Evolutionary conservation across 2,113 vertebrate species (phyloP).

Genomic region (Anser brachyrhynchus): DNA sequence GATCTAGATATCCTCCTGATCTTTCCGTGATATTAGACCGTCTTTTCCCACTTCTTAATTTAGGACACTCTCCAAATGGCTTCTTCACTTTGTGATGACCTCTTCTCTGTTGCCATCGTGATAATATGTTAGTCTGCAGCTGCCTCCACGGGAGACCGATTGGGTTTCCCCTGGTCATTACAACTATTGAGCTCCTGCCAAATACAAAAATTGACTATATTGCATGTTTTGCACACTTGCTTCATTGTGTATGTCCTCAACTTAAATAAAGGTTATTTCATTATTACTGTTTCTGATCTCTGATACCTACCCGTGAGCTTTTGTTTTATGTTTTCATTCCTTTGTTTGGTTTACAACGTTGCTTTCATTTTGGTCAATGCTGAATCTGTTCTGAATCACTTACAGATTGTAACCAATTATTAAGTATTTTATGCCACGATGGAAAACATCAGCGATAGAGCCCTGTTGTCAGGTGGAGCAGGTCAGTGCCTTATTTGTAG

Average conservation of each 20-base stretch:
- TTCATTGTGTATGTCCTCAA: neutral
- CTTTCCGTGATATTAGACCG: slow-evolving; percentile 1
- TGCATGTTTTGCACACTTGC: neutral
- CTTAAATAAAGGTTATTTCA: neutral
- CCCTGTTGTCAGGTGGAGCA: neutral
- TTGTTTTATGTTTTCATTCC: rapidly evolving
- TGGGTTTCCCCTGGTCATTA: neutral
- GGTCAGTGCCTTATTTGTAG: neutral
- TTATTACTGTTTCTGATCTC: neutral
- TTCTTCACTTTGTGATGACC: slow-evolving; percentile 6
- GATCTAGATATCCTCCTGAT: slow-evolving; percentile 31
- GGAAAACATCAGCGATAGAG: neutral
- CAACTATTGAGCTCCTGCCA: slow-evolving; percentile 11
- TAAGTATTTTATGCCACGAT: neutral
- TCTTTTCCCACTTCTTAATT: slow-evolving; percentile 3
- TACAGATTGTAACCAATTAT: neutral
- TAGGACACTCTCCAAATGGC: neutral
- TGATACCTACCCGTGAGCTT: rapidly evolving
- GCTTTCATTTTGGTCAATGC: rapidly evolving
- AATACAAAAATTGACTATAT: neutral
- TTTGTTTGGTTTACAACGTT: rapidly evolving
- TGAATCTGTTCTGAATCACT: neutral
- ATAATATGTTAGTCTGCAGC: neutral
- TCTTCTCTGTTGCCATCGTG: slow-evolving; percentile 27
- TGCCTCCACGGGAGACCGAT: neutral